Percentiles rank a stretch among this genome's conserved stretches.
Conservation (phyloP, 2,888 invertebrate genomes). For the Brassicogethes aeneus region DNA sequence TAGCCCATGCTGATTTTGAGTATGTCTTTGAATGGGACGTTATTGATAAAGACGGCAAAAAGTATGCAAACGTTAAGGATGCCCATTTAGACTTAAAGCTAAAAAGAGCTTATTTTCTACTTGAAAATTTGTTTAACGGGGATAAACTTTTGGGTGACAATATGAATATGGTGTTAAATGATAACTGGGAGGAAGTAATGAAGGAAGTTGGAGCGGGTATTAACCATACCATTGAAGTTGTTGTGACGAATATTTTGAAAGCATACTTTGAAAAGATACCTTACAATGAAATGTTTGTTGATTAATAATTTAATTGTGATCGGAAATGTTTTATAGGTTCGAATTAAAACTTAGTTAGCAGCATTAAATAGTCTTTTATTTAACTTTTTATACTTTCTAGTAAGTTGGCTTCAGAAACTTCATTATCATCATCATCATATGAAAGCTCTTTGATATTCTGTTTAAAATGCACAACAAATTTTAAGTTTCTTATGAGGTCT, state of each 20-base stretch:
- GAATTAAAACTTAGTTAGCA: background rate
- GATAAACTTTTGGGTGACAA: conserved; percentile 1
- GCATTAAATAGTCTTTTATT: background rate
- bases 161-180: conserved; percentile 1
- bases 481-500: conserved; percentile 60
- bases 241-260: background rate
- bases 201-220: background rate
- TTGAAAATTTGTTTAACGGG: background rate
- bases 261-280: background rate
- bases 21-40: background rate
- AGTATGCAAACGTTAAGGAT: background rate
- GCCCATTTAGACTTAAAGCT: background rate
- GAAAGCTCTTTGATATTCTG: conserved; percentile 58
- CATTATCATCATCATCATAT: background rate
- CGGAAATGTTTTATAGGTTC: background rate
- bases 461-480: conserved; percentile 61
- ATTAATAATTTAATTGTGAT: background rate
- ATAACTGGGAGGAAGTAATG: conserved; percentile 1
- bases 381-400: background rate
- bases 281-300: background rate
- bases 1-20: background rate
- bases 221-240: background rate
- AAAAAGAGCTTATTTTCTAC: background rate
- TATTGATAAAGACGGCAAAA: background rate
- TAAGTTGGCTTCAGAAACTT: background rate